Evolutionary conservation across 1,140 invertebrate species (phyloP).

Genomic region (Nasonia longicornis): DNA sequence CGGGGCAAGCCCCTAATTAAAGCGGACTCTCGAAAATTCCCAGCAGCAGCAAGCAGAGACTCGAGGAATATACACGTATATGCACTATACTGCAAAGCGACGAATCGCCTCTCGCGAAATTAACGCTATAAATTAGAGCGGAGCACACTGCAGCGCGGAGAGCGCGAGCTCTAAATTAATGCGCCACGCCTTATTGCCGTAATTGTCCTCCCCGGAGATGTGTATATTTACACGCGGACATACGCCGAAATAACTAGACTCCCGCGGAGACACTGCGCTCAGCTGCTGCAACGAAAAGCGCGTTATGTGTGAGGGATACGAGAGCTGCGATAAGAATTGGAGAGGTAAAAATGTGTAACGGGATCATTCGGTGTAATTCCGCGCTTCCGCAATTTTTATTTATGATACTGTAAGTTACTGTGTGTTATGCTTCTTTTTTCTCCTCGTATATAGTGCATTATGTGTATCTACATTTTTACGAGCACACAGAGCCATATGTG

Average conservation of each 20-base stretch:
- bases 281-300: neutral
- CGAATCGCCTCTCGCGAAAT: constrained; percentile 36
- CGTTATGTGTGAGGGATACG: neutral
- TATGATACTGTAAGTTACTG: neutral
- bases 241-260: constrained; percentile 8
- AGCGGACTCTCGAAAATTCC: constrained; percentile 14
- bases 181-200: constrained; percentile 41
- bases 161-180: constrained; percentile 26
- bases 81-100: neutral
- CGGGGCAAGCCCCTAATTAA: constrained; percentile 16
- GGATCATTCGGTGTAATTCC: neutral
- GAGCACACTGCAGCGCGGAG: neutral
- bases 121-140: constrained; percentile 33
- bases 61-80: neutral
- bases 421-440: too few species aligned
- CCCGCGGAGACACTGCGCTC: neutral
- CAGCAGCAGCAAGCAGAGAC: neutral
- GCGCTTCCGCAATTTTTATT: neutral
- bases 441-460: too few species aligned
- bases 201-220: constrained; percentile 22
- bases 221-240: constrained; percentile 26
- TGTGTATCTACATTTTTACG: too few species aligned
- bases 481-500: too few species aligned
- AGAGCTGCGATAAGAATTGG: neutral
- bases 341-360: neutral